These are phyloP conservation scores for Cryptocephalus moraei DNA, from an alignment of 2,888 invertebrate species.

Conservation along the genomic window DNA sequence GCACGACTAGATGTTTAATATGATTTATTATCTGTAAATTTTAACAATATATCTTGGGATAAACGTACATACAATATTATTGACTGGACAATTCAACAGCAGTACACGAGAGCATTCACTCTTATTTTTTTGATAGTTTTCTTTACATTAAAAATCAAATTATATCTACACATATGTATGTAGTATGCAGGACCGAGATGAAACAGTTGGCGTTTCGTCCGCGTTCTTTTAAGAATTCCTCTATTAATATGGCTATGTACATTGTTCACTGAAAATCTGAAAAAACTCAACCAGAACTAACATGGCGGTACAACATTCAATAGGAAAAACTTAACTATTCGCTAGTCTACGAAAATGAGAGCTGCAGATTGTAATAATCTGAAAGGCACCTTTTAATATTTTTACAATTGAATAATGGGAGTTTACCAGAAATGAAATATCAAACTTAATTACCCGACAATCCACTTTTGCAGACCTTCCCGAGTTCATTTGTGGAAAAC, in stretches of 20 bases:
- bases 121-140: slow-evolving; percentile 2
- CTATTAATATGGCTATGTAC: neutral
- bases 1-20: no score
- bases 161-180: neutral
- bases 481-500: no score
- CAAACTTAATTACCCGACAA: neutral
- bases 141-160: slow-evolving; percentile 1
- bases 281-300: slow-evolving; percentile 1
- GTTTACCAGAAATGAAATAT: neutral
- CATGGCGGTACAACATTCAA: slow-evolving; percentile 13
- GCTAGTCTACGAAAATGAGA: slow-evolving; percentile 6
- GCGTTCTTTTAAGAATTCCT: neutral
- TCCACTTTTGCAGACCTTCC: no score
- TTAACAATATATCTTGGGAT: slow-evolving; percentile 41
- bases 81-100: slow-evolving; percentile 39
- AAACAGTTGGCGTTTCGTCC: neutral
- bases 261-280: slow-evolving; percentile 3
- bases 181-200: slow-evolving; percentile 1
- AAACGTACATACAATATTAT: slow-evolving; percentile 40
- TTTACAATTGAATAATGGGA: neutral
- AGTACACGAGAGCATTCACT: slow-evolving; percentile 27
- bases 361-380: slow-evolving; percentile 18
- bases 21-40: slow-evolving; percentile 17
- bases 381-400: slow-evolving; percentile 35
- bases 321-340: slow-evolving; percentile 8